Evolutionary conservation across 1,140 invertebrate species (phyloP), one percentile per base, ranked within the genome.

Genomic region (Hormaphis cornu): DNA sequence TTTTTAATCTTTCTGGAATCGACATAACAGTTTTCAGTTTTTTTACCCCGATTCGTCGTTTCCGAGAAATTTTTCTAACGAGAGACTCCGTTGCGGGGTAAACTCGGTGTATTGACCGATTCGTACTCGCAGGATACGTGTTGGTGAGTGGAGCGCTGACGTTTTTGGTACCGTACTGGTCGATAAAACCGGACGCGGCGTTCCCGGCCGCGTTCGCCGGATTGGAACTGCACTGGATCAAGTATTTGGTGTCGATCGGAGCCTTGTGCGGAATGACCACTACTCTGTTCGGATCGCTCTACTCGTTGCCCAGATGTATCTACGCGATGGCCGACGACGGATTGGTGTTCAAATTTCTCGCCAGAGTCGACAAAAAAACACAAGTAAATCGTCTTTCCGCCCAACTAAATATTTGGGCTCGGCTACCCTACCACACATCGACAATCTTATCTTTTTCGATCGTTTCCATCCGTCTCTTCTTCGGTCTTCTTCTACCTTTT

Each of bases 291-390:
- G 89, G 91, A 3, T 92, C 89, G 0, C 77, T 95, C 1, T 95
- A 91, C 75, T 87, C 89, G 0, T 77, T 94, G 9, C 90, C 91
- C 0, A 80, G 90, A 20, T 90, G 89, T 70, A 84, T 93, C 76
- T 95, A 95, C 74, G 86, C 91, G 1, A 94, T 96, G 91, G 89
- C 92, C 0, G 83, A 84, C 26, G 93, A 95, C 75, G 92, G 92
- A 1, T 78, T 95, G 3, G 80, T 95, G 1, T 93, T 94, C 74
- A 83, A 85, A 30, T 90, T 90, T 72, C 81, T 95, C 33, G 87
- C 86, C 0, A 82, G 83, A 71, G 82, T 94, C 0, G 89, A 85
- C 74, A 78, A 84, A 30, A 87, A 85, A 70, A 91, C 85, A 1
- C 89, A 92, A 73, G 79, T 79, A 58, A 30, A 75, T 8, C 24